phyloP scores from a whole-genome alignment of 1,140 invertebrate genomes.

The Propsilocerus akamusi region DNA sequence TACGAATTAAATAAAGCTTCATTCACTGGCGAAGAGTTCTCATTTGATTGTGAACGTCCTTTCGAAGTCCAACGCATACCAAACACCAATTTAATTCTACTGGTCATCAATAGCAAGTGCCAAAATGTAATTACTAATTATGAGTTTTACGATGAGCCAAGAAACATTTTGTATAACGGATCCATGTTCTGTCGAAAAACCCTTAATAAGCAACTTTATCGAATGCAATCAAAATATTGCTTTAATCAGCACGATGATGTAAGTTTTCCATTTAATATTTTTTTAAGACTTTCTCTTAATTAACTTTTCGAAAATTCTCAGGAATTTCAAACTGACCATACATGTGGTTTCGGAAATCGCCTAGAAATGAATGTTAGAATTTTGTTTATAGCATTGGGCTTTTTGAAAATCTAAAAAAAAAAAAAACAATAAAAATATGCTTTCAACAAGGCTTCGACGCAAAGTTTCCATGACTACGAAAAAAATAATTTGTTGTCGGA shows the following conservation, averaged over 20 bases:
- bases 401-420: too few relatives aligned
- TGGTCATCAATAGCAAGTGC: not conserved
- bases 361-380: too few relatives aligned
- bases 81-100: not conserved
- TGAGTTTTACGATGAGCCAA: not conserved
- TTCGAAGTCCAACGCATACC: not conserved
- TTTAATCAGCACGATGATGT: not conserved
- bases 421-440: too few relatives aligned
- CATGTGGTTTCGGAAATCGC: not conserved
- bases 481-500: too few relatives aligned
- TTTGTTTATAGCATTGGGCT: too few relatives aligned
- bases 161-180: not conserved
- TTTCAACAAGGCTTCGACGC: too few relatives aligned
- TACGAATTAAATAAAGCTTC: not conserved
- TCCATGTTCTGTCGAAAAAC: not conserved
- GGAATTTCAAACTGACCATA: not conserved
- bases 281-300: too few relatives aligned
- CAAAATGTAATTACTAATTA: not conserved
- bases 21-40: not conserved
- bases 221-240: not conserved
- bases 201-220: not conserved
- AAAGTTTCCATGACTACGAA: too few relatives aligned
- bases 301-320: not conserved
- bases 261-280: not conserved
- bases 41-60: not conserved